Conservation (phyloP, 2,113 vertebrate species). For the Canis aureus region DNA sequence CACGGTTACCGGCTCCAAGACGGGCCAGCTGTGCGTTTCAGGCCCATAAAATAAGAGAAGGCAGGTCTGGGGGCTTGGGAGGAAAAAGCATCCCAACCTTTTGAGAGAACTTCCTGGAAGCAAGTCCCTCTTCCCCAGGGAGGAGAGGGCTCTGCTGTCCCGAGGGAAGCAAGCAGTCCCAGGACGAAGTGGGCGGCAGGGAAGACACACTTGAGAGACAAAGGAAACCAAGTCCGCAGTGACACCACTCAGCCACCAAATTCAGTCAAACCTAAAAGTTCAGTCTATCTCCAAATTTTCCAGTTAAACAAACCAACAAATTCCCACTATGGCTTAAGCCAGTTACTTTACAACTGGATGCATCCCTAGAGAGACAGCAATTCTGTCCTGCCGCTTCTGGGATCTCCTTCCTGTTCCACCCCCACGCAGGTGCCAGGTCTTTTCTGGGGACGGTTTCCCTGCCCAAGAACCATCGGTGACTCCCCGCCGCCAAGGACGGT, state of each 20-base stretch:
- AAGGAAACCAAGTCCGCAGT: background rate
- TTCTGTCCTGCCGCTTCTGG: background rate
- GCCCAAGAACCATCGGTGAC: background rate
- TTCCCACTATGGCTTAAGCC: too few relatives aligned
- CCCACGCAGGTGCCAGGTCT: background rate
- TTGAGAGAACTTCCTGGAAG: background rate
- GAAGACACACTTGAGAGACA: background rate
- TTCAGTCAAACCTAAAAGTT: background rate
- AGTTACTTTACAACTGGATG: rapidly evolving
- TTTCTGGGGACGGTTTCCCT: background rate
- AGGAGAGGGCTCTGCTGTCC: background rate
- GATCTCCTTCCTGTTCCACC: too few relatives aligned
- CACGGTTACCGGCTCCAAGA: background rate
- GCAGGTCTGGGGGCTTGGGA: background rate
- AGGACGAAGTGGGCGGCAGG: background rate
- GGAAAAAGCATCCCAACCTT: background rate
- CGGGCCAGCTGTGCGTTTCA: background rate
- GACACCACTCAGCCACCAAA: background rate
- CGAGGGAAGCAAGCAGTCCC: background rate
- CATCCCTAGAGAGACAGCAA: background rate
- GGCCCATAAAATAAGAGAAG: background rate
- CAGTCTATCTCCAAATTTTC: background rate
- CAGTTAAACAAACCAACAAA: background rate
- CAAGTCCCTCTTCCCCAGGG: background rate
- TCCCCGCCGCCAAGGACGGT: background rate